A percentile compares a stretch with the other conserved stretches of the same genome.
These are phyloP conservation scores for Drosophila prosaltans DNA, from an alignment of 1,140 invertebrate species.

Conservation along the genomic window DNA sequence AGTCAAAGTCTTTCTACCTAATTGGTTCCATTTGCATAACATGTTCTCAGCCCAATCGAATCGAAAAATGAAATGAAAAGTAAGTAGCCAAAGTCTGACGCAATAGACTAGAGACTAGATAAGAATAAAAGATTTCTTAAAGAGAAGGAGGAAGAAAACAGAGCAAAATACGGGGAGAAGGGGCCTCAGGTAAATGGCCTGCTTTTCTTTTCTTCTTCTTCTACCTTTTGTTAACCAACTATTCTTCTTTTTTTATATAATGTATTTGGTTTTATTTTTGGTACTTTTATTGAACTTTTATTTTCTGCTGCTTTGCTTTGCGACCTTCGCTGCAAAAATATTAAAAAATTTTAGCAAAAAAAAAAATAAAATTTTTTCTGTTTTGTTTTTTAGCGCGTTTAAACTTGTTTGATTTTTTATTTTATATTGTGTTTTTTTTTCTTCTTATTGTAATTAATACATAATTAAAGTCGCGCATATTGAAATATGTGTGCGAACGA, in stretches of 20 bases:
- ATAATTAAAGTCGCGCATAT: slow-evolving; percentile 59
- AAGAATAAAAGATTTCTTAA: not conserved
- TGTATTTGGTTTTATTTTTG: not conserved
- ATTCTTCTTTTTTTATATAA: too few species aligned
- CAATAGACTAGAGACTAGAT: not conserved
- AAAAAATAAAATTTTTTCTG: not conserved
- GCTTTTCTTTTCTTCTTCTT: not conserved
- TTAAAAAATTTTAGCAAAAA: slow-evolving; percentile 5
- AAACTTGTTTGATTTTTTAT: slow-evolving; percentile 43
- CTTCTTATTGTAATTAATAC: slow-evolving; percentile 56
- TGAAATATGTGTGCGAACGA: slow-evolving; percentile 54
- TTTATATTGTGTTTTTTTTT: slow-evolving; percentile 25
- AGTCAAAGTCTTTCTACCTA: not conserved
- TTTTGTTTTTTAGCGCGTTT: slow-evolving; percentile 42
- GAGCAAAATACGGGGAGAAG: not conserved
- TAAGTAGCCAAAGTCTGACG: slow-evolving; percentile 5
- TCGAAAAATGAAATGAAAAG: not conserved
- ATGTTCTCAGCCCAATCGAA: not conserved
- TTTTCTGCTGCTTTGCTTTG: not conserved
- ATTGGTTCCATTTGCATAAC: slow-evolving; percentile 1
- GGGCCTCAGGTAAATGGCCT: not conserved
- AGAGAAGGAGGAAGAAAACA: not conserved
- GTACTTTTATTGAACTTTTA: slow-evolving; percentile 5
- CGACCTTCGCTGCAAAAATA: slow-evolving; percentile 4
- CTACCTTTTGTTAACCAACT: too few species aligned